Base-by-base conservation (phyloP, 2,888 invertebrate species). In the Koerneria pararmatus region DNA sequence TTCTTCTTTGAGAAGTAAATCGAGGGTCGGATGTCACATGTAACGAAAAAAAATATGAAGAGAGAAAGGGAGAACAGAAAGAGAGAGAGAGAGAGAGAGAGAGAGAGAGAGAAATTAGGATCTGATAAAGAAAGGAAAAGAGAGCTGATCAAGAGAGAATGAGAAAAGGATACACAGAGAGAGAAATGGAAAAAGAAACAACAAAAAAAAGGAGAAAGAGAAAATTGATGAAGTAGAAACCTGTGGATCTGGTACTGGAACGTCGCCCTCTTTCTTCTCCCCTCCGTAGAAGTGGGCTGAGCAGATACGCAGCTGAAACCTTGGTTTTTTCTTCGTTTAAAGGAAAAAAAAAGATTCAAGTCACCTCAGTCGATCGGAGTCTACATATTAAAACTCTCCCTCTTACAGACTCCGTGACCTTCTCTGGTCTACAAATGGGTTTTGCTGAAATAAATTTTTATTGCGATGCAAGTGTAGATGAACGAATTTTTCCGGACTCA, bases 271-370 rank as follows among this genome's bases (percentile, higher is more conserved):
- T 60, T 75, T 76, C 74, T 84, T 84, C 71, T 84, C 85, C 24
- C 84, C 84, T n/a, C 84, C 84, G 70, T 79, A 77, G 68, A 84
- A 84, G 71, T 84, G 84, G 24, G 84, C 84, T 24, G 84, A 85
- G 71, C 84, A 84, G 66, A 84, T 84, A 35, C 84, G 81, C 24
- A 84, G 78, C 84, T 84, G 72, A 69, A 82, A 78, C 49, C 29
- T 31, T 31, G 19, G 34, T n/a, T n/a, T n/a, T n/a, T n/a, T n/a
- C n/a, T n/a, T n/a, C n/a, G n/a, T n/a, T n/a, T n/a, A n/a, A n/a
- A n/a, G n/a, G n/a, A n/a, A n/a, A n/a, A n/a, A n/a, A n/a, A n/a
- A n/a, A n/a, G n/a, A n/a, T n/a, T n/a, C n/a, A n/a, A n/a, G n/a
- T n/a, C n/a, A n/a, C n/a, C n/a, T n/a, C n/a, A n/a, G n/a, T n/a